These are phyloP conservation scores for Drosophila virilis DNA, from an alignment of 1,140 invertebrate species.

Conservation along the genomic window DNA sequence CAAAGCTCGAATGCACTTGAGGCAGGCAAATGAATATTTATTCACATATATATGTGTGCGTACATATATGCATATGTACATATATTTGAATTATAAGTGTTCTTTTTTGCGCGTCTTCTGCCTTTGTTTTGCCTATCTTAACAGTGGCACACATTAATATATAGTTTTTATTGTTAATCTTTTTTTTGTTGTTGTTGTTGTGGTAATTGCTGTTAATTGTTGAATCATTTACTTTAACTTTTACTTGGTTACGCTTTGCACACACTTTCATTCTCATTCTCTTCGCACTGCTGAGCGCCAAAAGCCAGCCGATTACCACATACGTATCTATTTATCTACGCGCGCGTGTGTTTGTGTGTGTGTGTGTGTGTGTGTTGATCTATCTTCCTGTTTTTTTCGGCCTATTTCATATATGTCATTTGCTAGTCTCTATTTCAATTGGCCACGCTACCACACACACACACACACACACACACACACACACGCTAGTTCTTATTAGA, in stretches of 20 bases:
- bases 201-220: constrained; percentile 40
- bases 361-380: constrained; percentile 9
- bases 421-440: constrained; percentile 8
- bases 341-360: background rate
- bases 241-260: constrained; percentile 27
- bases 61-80: constrained; percentile 5
- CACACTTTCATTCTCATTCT: constrained; percentile 37
- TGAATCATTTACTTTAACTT: constrained; percentile 6
- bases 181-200: constrained; percentile 3
- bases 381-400: constrained; percentile 22
- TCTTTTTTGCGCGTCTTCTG: constrained; percentile 24
- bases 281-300: constrained; percentile 18
- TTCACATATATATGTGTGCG: background rate
- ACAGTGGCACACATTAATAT: constrained; percentile 4
- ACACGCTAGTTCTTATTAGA: constrained; percentile 14
- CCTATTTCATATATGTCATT: background rate
- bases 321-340: background rate
- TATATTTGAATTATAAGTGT: constrained; percentile 7
- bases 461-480: background rate
- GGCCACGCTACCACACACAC: background rate
- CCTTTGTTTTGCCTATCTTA: constrained; percentile 23
- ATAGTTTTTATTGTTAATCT: constrained; percentile 4
- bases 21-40: constrained; percentile 21
- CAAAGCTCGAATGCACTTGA: constrained; percentile 26
- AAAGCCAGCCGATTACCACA: constrained; percentile 45